Percentiles rank a stretch among this genome's conserved stretches.
These are phyloP conservation scores for Microcebus ravelobensis DNA, from an alignment of 2,113 vertebrate genomes.

Conservation along the genomic window DNA sequence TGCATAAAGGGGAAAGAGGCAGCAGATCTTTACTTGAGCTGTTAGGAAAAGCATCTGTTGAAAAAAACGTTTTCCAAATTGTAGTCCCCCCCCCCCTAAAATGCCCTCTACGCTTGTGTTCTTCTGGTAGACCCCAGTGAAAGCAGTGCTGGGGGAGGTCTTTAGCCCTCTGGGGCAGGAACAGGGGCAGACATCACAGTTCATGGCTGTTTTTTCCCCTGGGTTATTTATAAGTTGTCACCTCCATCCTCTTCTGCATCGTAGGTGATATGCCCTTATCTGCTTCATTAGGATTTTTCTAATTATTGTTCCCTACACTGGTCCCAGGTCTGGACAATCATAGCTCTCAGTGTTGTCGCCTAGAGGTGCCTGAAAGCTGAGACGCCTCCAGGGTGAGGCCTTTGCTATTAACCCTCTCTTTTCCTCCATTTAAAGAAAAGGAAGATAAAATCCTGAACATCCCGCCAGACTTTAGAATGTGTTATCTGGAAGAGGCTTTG, in stretches of 20 bases:
- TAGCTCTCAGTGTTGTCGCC: not conserved
- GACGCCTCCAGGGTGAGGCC: not conserved
- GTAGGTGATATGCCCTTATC: not conserved
- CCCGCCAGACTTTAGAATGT: not conserved
- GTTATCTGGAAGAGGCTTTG: not conserved
- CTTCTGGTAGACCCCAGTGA: not conserved
- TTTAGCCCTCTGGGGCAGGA: not conserved
- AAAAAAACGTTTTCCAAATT: not conserved
- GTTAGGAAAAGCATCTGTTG: constrained; percentile 25
- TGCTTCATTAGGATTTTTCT: not conserved
- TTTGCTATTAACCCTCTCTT: constrained; percentile 16
- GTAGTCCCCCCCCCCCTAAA: not conserved
- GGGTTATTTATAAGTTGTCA: not conserved
- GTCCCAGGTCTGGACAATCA: not conserved
- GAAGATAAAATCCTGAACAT: not conserved
- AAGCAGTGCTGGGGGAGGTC: not conserved
- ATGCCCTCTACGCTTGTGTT: not conserved
- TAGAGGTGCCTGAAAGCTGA: not conserved
- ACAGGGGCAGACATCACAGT: not conserved
- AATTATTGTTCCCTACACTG: not conserved
- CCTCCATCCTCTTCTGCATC: not conserved
- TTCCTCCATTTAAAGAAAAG: constrained; percentile 7
- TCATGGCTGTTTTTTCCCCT: not conserved
- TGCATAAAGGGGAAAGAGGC: not conserved
- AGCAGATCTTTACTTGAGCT: not conserved